Base-by-base conservation (phyloP, 2,113 vertebrate species). In the Nycticryphes semicollaris region DNA sequence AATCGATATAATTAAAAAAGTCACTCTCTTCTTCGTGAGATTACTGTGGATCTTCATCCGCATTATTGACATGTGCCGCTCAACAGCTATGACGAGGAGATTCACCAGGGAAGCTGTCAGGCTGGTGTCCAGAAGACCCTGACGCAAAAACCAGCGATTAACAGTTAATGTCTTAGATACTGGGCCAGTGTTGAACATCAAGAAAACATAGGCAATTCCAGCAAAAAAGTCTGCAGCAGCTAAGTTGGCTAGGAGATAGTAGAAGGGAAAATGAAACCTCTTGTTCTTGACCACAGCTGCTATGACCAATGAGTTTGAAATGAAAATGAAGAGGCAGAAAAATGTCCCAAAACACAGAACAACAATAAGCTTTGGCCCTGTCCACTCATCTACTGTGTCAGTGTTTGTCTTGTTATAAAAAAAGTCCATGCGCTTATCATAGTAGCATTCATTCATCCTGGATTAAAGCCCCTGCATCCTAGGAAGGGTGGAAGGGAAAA, bases 211-310 rank as follows among this genome's bases (percentile, higher is more conserved):
- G 5, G 99, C 99, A 33, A 99, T 99, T 18, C 99, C 99, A 12
- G 99, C 99, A 75, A 99, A 99, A 95, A 99, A 99, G 96, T 99
- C 99, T 3, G 99, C 99, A 48, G 99, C 99, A 4, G 99, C 99
- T 3, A 99, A 98, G 62, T 99, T 99, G 95, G 99, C 97, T 47
- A 99, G 98, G 41, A 99, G 98, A 86, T 99, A 99, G 95, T 99
- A 99, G 97, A 99, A 99, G 9, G 99, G 99, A 67, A 98, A 99
- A 93, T 99, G 99, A 93, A 99, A 99, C 73, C 98, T 98, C 93
- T 98, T 99, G 97, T 99, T 99, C 90, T 98, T 99, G 92, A 99
- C 98, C 89, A 99, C 99, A 5, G 99, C 99, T 12, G 99, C 98
- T 17, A 99, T 99, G 96, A 99, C 99, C 98, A 99, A 95, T 39